Base-by-base conservation (phyloP, 1,140 invertebrate species). In the Ostrea edulis region DNA sequence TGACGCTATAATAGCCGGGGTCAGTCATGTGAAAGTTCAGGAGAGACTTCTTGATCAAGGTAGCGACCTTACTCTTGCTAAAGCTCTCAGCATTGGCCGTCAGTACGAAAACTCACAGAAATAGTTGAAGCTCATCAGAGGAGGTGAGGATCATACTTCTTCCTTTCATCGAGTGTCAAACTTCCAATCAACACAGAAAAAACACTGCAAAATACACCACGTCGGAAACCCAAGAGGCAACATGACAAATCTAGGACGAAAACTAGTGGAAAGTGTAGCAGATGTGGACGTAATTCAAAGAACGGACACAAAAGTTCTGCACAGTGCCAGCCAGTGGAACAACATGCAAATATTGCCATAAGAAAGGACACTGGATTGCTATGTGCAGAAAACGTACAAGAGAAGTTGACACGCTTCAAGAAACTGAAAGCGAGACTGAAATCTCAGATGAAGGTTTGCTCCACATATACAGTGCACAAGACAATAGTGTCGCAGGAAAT, bases 71-170 rank as follows among this genome's bases (percentile, higher is more conserved):
- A 86, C 71, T 8, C 53, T 88, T 2, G 87, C 84, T 5, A 88
- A 88, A 82, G 53, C 84, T 35, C 54, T 86, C 0, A 22, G 53
- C 8, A 88, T 86, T 17, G 87, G 84, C 4, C 71, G 54, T 5
- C 84, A 88, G 20, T 85, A 86, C 54, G 84, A 88, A 83, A 54
- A 58, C 4, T 88, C 84, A 65, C 71, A 88, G 29, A 65, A 86
- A 25, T 84, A 88, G n/a, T 20, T 88, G 0, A 88, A 86, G 55
- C 20, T 88, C 5, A 86, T 86, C 0, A 2, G 85, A 17, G 81
- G 81, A 25, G 22, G 14, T 54, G 83, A 86, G 71, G 62, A 68
- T 68, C 62, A 68, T 8, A 68, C 62, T 17, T 11, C 62, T 17
- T 11, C 20, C 8, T 1, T 20, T 2, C 62, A 68, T n/a, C 62